A percentile compares a stretch with the other conserved stretches of the same genome.
Evolutionary conservation across 23 tunicate species (phyloP).

Genomic region (Corella eumyota): DNA sequence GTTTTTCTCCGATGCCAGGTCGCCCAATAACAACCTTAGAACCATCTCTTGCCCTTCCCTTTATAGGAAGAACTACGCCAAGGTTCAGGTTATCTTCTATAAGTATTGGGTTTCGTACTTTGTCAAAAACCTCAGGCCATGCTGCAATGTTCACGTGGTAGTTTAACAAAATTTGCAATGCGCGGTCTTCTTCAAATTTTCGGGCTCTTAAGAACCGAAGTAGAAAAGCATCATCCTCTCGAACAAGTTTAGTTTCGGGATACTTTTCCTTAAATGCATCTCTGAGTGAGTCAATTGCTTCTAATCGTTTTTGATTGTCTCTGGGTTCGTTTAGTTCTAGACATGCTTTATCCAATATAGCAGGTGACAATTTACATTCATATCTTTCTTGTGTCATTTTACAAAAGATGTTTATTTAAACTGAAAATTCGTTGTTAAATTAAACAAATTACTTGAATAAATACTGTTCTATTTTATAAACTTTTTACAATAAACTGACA

Average conservation of each 20-base stretch:
- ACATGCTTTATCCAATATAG: slow-evolving; percentile 39
- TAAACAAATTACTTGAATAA: too few relatives aligned
- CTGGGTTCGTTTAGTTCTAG: slow-evolving; percentile 70
- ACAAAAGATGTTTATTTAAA: too few relatives aligned
- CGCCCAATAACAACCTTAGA: slow-evolving; percentile 24
- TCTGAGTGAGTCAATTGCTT: slow-evolving; percentile 58
- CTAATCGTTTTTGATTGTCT: slow-evolving; percentile 39
- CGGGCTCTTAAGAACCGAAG: slow-evolving; percentile 55
- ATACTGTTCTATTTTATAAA: too few relatives aligned
- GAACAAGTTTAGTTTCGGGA: slow-evolving; percentile 12
- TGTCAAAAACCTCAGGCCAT: slow-evolving; percentile 55
- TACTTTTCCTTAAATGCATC: slow-evolving; percentile 26
- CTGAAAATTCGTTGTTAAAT: too few relatives aligned
- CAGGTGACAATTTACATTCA: slow-evolving; percentile 37
- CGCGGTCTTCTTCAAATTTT: slow-evolving; percentile 67
- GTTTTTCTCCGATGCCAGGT: slow-evolving; percentile 33
- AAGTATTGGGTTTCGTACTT: slow-evolving; percentile 35
- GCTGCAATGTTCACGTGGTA: slow-evolving; percentile 33
- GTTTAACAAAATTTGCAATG: slow-evolving; percentile 46
- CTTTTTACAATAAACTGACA: too few relatives aligned
- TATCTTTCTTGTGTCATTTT: too few relatives aligned
- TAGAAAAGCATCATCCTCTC: slow-evolving; percentile 50
- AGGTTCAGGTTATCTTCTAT: slow-evolving; percentile 20
- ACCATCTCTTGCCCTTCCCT: slow-evolving; percentile 48
- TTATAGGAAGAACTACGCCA: slow-evolving; percentile 21